Base-by-base conservation (phyloP, 2,888 invertebrate species). In the Fragum fragum region DNA sequence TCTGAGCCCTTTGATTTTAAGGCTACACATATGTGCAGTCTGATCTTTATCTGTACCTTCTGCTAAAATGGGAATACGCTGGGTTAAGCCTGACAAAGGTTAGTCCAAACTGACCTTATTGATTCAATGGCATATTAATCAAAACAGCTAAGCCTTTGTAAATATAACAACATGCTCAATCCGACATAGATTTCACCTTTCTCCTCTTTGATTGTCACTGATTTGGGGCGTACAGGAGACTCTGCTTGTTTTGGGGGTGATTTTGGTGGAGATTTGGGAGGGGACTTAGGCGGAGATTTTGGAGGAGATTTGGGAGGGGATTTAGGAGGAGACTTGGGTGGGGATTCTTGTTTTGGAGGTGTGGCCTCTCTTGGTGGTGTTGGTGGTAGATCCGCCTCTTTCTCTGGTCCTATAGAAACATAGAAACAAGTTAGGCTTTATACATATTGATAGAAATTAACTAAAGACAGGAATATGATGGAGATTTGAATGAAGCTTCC, bases 161-260 rank as follows among this genome's bases (percentile, higher is more conserved):
- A 29, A 3, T 36, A 18, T n/a, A 32, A 21, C 26, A 42, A 32
- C 47, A 52, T 52, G 52, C 26, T 42, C 23, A 42, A 47, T 69
- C 61, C 55, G 36, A 66, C 29, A 57, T 68, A 6, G 32, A 36
- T 36, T 68, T 66, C 61, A 77, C 63, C 39, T 66, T 63, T 61
- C 26, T 66, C 68, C 55, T 81, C 76, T 69, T 73, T 73, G 21
- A 76, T 76, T 21, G 80, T 76, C 26, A 81, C 80, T n/a, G 80
- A 81, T 69, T 81, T 81, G 26, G 69, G 73, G n/a, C 80, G 42
- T 26, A 73, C 42, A 68, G 73, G 59, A 3, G 77, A 66, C 42
- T 77, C 71, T 1, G 57, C 59, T 1, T 76, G 73, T 47, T 70
- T 55, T 29, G 47, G 21, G 7, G 80, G 73, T 18, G 63, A 42